These are phyloP conservation scores for Vidua chalybeata DNA, from an alignment of 2,113 vertebrate species.

Conservation along the genomic window DNA sequence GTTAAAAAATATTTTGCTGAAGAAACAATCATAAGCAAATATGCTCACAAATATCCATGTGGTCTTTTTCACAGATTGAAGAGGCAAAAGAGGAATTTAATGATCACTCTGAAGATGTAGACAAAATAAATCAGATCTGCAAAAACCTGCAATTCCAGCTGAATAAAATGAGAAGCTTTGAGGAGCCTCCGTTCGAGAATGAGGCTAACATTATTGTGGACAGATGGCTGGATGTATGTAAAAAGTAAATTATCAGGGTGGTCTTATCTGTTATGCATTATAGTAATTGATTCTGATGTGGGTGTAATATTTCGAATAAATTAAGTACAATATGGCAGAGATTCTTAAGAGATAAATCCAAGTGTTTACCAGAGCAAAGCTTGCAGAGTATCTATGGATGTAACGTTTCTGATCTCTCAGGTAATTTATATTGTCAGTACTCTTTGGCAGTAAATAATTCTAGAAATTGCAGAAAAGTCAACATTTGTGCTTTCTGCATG, in stretches of 20 bases:
- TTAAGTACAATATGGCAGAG: slow-evolving; percentile 10
- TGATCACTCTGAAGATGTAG: slow-evolving; percentile 78
- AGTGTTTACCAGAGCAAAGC: slow-evolving; percentile 23
- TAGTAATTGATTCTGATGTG: slow-evolving; percentile 41
- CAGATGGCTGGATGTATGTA: slow-evolving; percentile 93
- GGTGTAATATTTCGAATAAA: slow-evolving; percentile 56
- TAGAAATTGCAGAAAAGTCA: background rate
- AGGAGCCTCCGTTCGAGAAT: slow-evolving; percentile 83
- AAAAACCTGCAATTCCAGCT: slow-evolving; percentile 89
- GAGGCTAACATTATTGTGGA: slow-evolving; percentile 91
- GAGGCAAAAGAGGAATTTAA: slow-evolving; percentile 84
- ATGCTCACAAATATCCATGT: background rate
- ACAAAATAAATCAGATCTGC: slow-evolving; percentile 85
- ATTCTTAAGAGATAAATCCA: slow-evolving; percentile 29
- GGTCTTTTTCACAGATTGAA: slow-evolving; percentile 75
- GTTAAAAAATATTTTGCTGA: background rate
- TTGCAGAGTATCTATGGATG: background rate
- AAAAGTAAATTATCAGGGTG: slow-evolving; percentile 57
- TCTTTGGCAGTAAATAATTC: background rate
- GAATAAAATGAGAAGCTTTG: slow-evolving; percentile 88
- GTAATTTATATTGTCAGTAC: background rate
- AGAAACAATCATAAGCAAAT: background rate
- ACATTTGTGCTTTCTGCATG: background rate
- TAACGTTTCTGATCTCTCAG: background rate
- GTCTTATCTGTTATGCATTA: slow-evolving; percentile 59